These are phyloP conservation scores for Drosophila mulleri DNA, from an alignment of 2,888 invertebrate genomes.

Conservation along the genomic window DNA sequence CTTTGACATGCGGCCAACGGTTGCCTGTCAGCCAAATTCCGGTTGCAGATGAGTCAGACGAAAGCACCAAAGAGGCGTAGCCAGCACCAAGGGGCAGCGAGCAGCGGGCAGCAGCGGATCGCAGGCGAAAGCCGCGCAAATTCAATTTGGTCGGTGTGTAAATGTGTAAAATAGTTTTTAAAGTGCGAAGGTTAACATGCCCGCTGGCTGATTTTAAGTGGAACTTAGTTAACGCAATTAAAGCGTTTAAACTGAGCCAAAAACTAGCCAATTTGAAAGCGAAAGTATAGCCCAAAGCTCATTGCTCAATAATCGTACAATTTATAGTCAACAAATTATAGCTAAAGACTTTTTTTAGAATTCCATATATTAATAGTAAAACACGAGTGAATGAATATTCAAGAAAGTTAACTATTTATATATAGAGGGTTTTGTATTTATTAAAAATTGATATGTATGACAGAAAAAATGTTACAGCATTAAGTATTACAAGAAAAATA, in stretches of 20 bases:
- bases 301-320: neutral
- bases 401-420: too few species aligned
- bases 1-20: constrained; percentile 77
- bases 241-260: constrained; percentile 24
- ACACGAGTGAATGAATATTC: too few species aligned
- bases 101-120: neutral
- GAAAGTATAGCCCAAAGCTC: constrained; percentile 23
- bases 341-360: neutral
- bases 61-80: neutral
- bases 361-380: neutral
- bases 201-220: constrained; percentile 42
- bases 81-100: neutral
- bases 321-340: neutral
- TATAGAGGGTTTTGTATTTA: too few species aligned
- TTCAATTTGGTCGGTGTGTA: constrained; percentile 66
- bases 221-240: constrained; percentile 36
- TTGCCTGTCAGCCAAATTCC: constrained; percentile 71
- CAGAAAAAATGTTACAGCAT: too few species aligned
- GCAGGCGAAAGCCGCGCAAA: constrained; percentile 49
- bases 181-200: constrained; percentile 48
- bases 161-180: constrained; percentile 57
- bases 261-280: constrained; percentile 29
- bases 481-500: too few species aligned
- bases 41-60: constrained; percentile 76
- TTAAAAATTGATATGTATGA: too few species aligned